Evolutionary conservation across 2,113 vertebrate species (phyloP), one percentile per base, ranked within the genome.

Genomic region (Eulemur rufifrons): DNA sequence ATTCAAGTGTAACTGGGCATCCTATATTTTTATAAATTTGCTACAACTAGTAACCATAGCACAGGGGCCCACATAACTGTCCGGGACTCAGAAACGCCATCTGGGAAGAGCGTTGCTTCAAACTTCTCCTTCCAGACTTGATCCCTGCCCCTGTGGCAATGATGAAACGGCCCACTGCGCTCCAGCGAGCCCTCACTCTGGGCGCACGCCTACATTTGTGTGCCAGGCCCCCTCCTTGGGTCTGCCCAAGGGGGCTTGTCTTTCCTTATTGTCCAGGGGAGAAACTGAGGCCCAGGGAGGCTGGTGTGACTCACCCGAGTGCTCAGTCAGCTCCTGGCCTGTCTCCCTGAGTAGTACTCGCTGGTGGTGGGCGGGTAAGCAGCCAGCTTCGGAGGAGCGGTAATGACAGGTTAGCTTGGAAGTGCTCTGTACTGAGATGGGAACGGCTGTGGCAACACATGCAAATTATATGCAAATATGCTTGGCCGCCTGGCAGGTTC

Each of bases 391-490:
- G 1, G 87, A 85, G 84, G 77, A 80, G 71, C 76, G 1, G 59
- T 92, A 90, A 87, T 92, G 47, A 54, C 71, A 97, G 94, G 96
- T 95, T 96, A 95, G 97, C 80, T 78, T 89, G 87, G 96, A 68
- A 90, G 78, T 6, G 47, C 71, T 91, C 94, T 18, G 27, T 17
- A 73, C 92, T 45, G 84, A 86, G 73, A 86, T 27, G 61, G 64
- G 74, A 89, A 66, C 0, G 50, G 80, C 85, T 80, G 59, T 80
- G 87, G 89, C 94, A 85, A 94, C 64, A 90, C 92, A 95, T 88
- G 95, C 95, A 96, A 92, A 95, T 94, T 45, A 92, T 92, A 78
- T 94, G 95, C 97, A 97, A 82, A 95, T 95, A 87, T 5, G 32
- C 78, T 76, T 14, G 73, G 61, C 94, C 4, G 3, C 76, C 59